Evolutionary conservation across 2,113 vertebrate species (phyloP).

Genomic region (Callipepla squamata): DNA sequence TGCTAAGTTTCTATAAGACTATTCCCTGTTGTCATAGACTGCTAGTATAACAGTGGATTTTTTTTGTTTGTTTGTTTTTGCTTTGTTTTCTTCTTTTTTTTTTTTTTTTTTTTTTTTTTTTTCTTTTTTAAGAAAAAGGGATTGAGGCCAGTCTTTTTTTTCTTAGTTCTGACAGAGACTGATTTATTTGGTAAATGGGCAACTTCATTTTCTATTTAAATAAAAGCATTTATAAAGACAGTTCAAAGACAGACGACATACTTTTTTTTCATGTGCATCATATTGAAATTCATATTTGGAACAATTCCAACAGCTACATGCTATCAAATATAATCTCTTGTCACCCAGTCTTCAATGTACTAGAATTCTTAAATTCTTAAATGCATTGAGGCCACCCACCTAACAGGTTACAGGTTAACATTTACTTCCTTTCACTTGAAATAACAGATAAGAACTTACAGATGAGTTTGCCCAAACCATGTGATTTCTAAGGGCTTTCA

Average conservation of each 20-base stretch:
- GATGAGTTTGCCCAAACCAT: background rate
- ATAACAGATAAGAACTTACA: background rate
- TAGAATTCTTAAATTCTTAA: background rate
- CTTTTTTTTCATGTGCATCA: background rate
- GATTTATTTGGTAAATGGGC: conserved; percentile 8
- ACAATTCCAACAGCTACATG: background rate
- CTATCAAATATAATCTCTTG: background rate
- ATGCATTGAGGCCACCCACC: background rate
- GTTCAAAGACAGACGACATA: background rate
- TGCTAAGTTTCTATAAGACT: background rate
- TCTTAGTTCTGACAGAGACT: background rate
- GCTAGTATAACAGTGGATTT: background rate
- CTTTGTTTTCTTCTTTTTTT: background rate
- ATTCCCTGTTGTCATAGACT: background rate
- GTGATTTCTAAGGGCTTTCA: background rate
- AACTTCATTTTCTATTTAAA: conserved; percentile 33
- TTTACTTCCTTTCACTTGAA: background rate
- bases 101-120: background rate
- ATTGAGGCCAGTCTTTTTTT: conserved; percentile 25
- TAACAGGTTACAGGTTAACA: background rate
- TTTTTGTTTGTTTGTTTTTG: background rate
- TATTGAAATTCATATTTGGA: background rate
- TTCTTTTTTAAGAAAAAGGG: background rate
- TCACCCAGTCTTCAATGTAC: background rate
- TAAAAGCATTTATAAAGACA: conserved; percentile 21